Conservation (phyloP, 2,797 vertebrate genomes). For the Allobates femoralis region DNA sequence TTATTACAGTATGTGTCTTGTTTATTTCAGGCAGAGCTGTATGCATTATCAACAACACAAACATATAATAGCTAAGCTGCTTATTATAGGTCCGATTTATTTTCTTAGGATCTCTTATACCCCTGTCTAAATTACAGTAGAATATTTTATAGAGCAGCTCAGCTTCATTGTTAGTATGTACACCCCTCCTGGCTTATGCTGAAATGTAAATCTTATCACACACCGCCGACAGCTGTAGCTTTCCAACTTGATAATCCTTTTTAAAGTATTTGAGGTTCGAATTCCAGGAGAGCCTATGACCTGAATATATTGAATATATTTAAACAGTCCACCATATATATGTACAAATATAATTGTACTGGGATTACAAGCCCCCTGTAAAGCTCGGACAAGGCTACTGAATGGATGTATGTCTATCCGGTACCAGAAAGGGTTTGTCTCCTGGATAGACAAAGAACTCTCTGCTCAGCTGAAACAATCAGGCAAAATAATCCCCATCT, state of each 20-base stretch:
- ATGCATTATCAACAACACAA: not conserved
- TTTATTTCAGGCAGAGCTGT: not conserved
- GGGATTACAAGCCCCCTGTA: slow-evolving; percentile 7
- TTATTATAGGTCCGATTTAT: not conserved
- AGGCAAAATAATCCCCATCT: slow-evolving; percentile 51
- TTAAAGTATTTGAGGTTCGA: slow-evolving; percentile 23
- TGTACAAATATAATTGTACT: slow-evolving; percentile 26
- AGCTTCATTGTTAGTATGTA: slow-evolving; percentile 35
- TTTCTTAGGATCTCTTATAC: not conserved
- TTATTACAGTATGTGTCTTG: not conserved
- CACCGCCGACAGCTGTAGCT: slow-evolving; percentile 42
- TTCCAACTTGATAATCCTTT: slow-evolving; percentile 37
- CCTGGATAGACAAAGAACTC: slow-evolving; percentile 20
- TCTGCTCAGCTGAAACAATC: slow-evolving; percentile 48
- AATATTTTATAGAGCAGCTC: slow-evolving; percentile 22
- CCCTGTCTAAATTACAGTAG: not conserved
- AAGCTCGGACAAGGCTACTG: not conserved
- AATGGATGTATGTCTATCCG: slow-evolving; percentile 8
- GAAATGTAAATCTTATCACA: slow-evolving; percentile 46
- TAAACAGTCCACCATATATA: slow-evolving; percentile 10
- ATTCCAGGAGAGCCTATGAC: slow-evolving; percentile 42
- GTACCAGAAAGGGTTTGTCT: slow-evolving; percentile 42
- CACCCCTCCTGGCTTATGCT: not conserved
- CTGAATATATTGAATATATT: slow-evolving; percentile 34
- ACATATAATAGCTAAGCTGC: not conserved